phyloP scores from a whole-genome alignment of 2,113 vertebrate species.

The Zosterops lateralis region DNA sequence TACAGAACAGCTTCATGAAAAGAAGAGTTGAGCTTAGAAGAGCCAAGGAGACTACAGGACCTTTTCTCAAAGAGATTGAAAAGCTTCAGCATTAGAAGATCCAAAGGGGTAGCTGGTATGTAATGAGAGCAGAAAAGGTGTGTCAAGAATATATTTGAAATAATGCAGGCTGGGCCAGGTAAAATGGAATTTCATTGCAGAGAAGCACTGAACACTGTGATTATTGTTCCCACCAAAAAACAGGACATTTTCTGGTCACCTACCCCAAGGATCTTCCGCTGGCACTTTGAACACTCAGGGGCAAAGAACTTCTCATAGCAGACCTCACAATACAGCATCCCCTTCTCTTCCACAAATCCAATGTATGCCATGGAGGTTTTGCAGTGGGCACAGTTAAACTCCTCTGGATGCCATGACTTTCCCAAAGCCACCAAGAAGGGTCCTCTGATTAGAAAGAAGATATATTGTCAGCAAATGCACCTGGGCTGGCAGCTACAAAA shows the following conservation, averaged over 20 bases:
- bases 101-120: fast-evolving
- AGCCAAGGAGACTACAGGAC: neutral
- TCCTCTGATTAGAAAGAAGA: slow-evolving; percentile 78
- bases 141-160: neutral
- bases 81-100: neutral
- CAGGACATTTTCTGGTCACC: slow-evolving; percentile 42
- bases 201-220: neutral
- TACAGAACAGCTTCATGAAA: neutral
- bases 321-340: slow-evolving; percentile 85
- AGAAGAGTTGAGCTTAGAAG: neutral
- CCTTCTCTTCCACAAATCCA: slow-evolving; percentile 94
- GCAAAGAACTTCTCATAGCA: slow-evolving; percentile 97
- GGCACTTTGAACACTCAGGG: slow-evolving; percentile 87
- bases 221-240: neutral
- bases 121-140: neutral
- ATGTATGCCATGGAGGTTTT: slow-evolving; percentile 86
- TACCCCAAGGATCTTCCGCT: slow-evolving; percentile 94
- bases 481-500: neutral
- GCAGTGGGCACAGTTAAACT: slow-evolving; percentile 93
- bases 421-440: slow-evolving; percentile 96
- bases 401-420: slow-evolving; percentile 96
- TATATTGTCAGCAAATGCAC: neutral
- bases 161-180: neutral
- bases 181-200: neutral
- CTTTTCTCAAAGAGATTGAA: neutral